A percentile compares a stretch with the other conserved stretches of the same genome.
Conservation (phyloP, 1,140 invertebrate genomes). For the Bombus turneri region DNA sequence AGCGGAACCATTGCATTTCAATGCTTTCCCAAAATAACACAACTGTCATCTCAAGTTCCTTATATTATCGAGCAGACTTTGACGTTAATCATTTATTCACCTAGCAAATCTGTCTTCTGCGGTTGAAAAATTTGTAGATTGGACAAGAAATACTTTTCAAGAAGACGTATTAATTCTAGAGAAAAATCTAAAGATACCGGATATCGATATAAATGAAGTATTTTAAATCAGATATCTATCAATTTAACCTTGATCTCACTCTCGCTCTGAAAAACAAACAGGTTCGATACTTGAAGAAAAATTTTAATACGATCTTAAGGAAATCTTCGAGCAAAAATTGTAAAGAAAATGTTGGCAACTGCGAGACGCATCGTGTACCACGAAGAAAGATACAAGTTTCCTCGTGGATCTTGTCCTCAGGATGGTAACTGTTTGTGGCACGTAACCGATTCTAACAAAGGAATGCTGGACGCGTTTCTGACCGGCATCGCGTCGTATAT, state of each 20-base stretch:
- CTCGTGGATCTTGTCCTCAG: neutral
- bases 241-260: too few relatives aligned
- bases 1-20: neutral
- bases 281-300: too few relatives aligned
- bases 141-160: neutral
- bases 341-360: neutral
- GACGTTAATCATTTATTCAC: neutral
- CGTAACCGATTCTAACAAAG: conserved; percentile 12
- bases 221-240: too few relatives aligned
- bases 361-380: too few relatives aligned
- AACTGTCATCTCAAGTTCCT: neutral
- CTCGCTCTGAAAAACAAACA: too few relatives aligned
- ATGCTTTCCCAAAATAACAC: neutral
- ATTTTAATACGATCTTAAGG: too few relatives aligned
- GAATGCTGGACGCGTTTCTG: conserved; percentile 3
- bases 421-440: neutral
- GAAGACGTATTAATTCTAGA: too few relatives aligned
- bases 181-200: too few relatives aligned
- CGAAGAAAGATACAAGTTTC: neutral
- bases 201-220: too few relatives aligned
- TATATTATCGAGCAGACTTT: neutral
- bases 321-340: too few relatives aligned
- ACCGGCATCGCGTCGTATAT: conserved; percentile 31
- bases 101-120: too few relatives aligned
- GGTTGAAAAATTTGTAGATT: neutral